Evolutionary conservation across 1,140 invertebrate species (phyloP).

Genomic region (Aricia agestis): DNA sequence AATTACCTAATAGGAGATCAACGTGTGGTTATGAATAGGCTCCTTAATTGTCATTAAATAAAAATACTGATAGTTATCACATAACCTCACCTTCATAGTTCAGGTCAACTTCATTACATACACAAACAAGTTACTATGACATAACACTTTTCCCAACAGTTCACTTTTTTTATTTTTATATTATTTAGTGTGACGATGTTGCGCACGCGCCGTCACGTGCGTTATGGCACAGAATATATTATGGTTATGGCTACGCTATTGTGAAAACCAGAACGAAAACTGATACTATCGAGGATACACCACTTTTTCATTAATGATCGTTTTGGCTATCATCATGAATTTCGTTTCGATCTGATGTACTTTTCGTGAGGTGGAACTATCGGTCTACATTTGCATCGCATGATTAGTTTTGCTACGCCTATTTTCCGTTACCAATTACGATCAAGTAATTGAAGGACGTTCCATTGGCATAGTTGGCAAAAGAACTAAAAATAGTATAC

Average conservation of each 20-base stretch:
- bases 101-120: background rate
- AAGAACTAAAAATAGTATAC: no score
- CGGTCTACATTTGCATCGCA: background rate
- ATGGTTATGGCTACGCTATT: background rate
- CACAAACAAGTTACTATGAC: background rate
- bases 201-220: background rate
- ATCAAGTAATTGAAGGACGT: background rate
- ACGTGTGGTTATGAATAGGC: no score
- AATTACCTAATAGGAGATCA: no score
- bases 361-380: background rate
- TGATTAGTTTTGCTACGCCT: background rate
- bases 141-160: background rate
- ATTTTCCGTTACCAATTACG: background rate
- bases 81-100: background rate
- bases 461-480: background rate
- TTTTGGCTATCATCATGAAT: background rate
- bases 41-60: background rate
- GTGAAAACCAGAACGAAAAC: slow-evolving; percentile 13
- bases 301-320: background rate
- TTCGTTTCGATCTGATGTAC: background rate
- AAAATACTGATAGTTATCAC: background rate
- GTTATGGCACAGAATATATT: no score
- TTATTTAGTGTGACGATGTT: background rate
- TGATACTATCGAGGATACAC: background rate
- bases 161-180: no score